Evolutionary conservation across 2,797 vertebrate species (phyloP), one percentile per base, ranked within the genome.

Genomic region (Nyctalus aviator): DNA sequence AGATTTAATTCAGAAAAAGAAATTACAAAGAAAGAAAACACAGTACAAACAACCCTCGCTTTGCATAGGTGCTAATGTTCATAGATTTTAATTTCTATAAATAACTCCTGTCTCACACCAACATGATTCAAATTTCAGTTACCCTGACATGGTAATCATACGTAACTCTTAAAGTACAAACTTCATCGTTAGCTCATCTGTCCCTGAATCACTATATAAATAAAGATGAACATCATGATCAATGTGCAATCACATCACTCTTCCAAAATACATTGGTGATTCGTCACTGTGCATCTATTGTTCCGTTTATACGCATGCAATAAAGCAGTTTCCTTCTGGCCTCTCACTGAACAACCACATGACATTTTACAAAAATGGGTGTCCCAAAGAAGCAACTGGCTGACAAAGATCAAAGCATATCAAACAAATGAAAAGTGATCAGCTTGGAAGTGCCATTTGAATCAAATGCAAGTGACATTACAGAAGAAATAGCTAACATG

Each of bases 331-430:
- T 94, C 62, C 62, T 91, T 25, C 64, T 84, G 81, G 53, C 71
- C 50, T 87, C 46, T 57, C 64, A 27, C 25, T 62, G 44, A 81
- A 46, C 71, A 94, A 76, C 21, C 30, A 62, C 41, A 55, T 30
- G 64, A 68, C 62, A 91, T 77, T 93, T 90, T 91, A 75, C 20
- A 73, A 92, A 93, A 84, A 57, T 57, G 35, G 12, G 69, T 64
- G 21, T 83, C 27, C 27, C 25, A 64, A 88, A 93, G 75, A 79
- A 69, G 48, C 44, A 91, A 85, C 44, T 75, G 3, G 32, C 32
- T 50, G 44, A 25, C 7, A 68, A 59, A 77, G 12, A 68, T 62
- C 18, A 55, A 92, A 94, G 6, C 25, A 18, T 46, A 81, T 53
- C 44, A 71, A 68, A 46, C 32, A 83, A 41, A 66, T 10, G 21